Percentiles rank a stretch among this genome's conserved stretches.
Evolutionary conservation across 1,140 invertebrate genomes (phyloP).

Genomic region (Melipona quadrifasciata): DNA sequence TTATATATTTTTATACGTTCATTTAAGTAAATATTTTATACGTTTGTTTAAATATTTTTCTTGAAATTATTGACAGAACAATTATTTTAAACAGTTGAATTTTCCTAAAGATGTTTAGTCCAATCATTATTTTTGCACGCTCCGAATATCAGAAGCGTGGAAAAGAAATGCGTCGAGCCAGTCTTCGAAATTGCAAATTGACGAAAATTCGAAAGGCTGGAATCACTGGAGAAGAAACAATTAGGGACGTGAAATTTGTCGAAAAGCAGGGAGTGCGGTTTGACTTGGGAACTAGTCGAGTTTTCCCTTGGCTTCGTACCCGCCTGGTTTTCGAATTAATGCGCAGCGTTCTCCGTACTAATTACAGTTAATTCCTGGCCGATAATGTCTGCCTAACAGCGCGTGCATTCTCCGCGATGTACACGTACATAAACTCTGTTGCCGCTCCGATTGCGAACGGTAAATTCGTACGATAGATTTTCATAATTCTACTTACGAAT

Average conservation of each 20-base stretch:
- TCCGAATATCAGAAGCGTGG: too few relatives aligned
- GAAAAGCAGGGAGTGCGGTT: background rate
- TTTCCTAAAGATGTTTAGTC: too few relatives aligned
- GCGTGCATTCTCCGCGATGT: background rate
- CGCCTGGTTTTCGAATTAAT: background rate
- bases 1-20: too few relatives aligned
- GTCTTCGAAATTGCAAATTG: too few relatives aligned
- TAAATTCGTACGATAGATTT: background rate
- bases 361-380: background rate
- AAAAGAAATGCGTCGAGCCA: too few relatives aligned
- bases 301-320: background rate
- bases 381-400: background rate
- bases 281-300: conserved; percentile 22
- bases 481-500: background rate
- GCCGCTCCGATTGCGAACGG: background rate
- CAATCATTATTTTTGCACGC: too few relatives aligned
- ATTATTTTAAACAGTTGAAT: too few relatives aligned
- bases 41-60: too few relatives aligned
- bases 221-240: background rate
- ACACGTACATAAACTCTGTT: background rate
- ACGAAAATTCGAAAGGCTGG: background rate
- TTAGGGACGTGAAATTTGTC: background rate
- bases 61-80: too few relatives aligned
- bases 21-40: too few relatives aligned
- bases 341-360: background rate